phyloP scores from a whole-genome alignment of 2,113 vertebrate species.

The Zapus hudsonius region DNA sequence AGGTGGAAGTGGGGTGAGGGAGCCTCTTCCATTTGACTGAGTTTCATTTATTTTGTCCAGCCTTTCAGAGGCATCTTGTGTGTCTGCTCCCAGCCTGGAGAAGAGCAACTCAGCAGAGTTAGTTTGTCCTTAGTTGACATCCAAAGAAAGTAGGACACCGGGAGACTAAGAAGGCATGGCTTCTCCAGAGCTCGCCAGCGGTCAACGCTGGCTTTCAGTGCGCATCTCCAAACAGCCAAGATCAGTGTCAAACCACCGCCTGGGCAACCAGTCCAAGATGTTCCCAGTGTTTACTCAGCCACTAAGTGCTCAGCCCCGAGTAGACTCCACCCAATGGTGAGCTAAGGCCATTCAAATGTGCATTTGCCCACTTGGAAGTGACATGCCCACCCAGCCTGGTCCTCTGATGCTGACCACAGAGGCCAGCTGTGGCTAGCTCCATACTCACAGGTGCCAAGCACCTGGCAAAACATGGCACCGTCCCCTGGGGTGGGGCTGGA shows the following conservation, averaged over 20 bases:
- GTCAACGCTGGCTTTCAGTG: conserved; percentile 62
- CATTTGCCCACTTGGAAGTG: conserved; percentile 49
- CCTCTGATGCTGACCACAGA: conserved; percentile 28
- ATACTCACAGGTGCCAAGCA: conserved; percentile 56
- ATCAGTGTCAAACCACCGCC: conserved; percentile 74
- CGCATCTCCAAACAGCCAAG: conserved; percentile 61
- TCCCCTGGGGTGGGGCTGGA: background rate
- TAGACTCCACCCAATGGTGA: conserved; percentile 72
- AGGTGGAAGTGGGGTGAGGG: background rate
- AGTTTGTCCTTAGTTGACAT: conserved; percentile 75
- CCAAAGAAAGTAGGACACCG: conserved; percentile 68
- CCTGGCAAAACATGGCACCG: conserved; percentile 22
- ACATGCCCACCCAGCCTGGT: conserved; percentile 29
- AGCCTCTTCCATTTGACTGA: background rate
- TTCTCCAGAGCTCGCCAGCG: conserved; percentile 52
- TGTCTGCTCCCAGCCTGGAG: conserved; percentile 28
- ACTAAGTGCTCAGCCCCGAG: conserved; percentile 69
- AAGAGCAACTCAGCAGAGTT: conserved; percentile 51
- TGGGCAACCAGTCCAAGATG: conserved; percentile 68
- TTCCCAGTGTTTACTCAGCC: conserved; percentile 71
- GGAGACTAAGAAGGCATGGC: conserved; percentile 61
- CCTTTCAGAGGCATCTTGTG: conserved; percentile 23
- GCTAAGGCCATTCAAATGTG: conserved; percentile 61
- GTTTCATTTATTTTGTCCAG: conserved; percentile 56
- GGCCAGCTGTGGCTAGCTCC: conserved; percentile 11